Conservation (phyloP, 2,888 invertebrate species). For the Homarus gammarus region DNA sequence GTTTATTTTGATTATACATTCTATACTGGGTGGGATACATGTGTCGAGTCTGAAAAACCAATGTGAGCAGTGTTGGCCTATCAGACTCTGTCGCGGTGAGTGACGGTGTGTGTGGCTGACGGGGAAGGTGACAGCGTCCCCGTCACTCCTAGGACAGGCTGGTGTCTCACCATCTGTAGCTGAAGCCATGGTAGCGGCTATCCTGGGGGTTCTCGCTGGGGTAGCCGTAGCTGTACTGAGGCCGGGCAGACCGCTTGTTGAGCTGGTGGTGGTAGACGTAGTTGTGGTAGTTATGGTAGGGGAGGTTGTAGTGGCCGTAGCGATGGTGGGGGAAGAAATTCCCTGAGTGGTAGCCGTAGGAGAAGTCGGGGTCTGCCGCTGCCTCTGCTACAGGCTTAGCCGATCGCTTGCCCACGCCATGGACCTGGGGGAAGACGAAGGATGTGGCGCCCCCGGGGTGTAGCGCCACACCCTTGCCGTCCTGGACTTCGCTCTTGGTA, state of each 20-base stretch:
- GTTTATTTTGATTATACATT: not conserved
- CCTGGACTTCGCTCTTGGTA: slow-evolving; percentile 10
- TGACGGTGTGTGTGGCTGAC: not conserved
- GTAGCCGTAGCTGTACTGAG: slow-evolving; percentile 18
- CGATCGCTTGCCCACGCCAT: slow-evolving; percentile 55
- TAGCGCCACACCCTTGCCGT: slow-evolving; percentile 51
- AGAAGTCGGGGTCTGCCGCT: not conserved
- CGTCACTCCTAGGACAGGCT: not conserved
- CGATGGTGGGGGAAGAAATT: not conserved
- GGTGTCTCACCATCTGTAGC: slow-evolving; percentile 42
- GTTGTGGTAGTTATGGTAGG: not conserved
- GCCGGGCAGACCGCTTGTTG: slow-evolving; percentile 10
- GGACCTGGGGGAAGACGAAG: slow-evolving; percentile 54
- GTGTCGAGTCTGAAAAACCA: slow-evolving; percentile 31
- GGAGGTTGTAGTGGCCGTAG: slow-evolving; percentile 10
- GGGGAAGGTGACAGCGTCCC: not conserved
- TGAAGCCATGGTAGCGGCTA: slow-evolving; percentile 33
- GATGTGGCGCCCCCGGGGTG: slow-evolving; percentile 67
- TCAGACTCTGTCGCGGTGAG: not conserved
- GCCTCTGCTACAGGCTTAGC: slow-evolving; percentile 3
- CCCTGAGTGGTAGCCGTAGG: not conserved
- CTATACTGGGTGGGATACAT: not conserved
- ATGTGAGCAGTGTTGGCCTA: slow-evolving; percentile 45
- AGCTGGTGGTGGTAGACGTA: slow-evolving; percentile 18
- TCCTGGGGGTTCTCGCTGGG: slow-evolving; percentile 11